A percentile compares a stretch with the other conserved stretches of the same genome.
Conservation (phyloP, 2,113 vertebrate species). For the Arvicanthis niloticus region DNA sequence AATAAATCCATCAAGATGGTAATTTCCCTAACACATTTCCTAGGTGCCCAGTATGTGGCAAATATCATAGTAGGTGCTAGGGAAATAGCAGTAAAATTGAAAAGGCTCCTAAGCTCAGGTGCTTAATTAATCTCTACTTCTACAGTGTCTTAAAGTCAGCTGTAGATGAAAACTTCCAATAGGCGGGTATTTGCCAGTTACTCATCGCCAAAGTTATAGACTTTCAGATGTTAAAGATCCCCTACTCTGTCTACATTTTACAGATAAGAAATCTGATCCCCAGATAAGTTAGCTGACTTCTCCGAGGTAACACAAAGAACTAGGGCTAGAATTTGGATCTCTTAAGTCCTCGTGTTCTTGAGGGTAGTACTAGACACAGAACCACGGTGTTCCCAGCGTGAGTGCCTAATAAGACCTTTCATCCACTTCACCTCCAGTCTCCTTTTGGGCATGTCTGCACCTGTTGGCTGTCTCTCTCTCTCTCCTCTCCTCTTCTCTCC, state of each 20-base stretch:
- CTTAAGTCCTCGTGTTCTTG: slow-evolving; percentile 10
- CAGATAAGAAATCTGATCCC: slow-evolving; percentile 55
- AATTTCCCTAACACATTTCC: slow-evolving; percentile 24
- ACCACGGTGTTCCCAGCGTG: background rate
- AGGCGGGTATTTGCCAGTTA: slow-evolving; percentile 48
- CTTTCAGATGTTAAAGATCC: slow-evolving; percentile 63
- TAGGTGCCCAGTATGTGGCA: background rate
- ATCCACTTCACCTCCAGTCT: background rate
- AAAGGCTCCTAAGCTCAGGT: slow-evolving; percentile 36
- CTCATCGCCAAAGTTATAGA: slow-evolving; percentile 14
- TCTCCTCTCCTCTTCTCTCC: background rate
- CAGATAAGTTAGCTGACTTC: slow-evolving; percentile 53
- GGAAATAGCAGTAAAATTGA: background rate
- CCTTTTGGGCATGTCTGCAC: background rate
- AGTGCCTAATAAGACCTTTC: background rate
- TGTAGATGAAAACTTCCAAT: slow-evolving; percentile 16
- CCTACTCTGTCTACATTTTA: slow-evolving; percentile 53
- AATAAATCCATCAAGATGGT: background rate
- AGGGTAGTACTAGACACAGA: background rate
- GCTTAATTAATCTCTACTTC: slow-evolving; percentile 31
- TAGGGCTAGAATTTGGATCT: slow-evolving; percentile 47
- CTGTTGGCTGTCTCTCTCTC: background rate
- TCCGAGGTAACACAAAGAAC: slow-evolving; percentile 56
- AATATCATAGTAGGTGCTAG: slow-evolving; percentile 18
- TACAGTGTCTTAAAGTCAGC: slow-evolving; percentile 38